Evolutionary conservation across 2,797 vertebrate species (phyloP), one percentile per base, ranked within the genome.

Genomic region (Betta splendens): DNA sequence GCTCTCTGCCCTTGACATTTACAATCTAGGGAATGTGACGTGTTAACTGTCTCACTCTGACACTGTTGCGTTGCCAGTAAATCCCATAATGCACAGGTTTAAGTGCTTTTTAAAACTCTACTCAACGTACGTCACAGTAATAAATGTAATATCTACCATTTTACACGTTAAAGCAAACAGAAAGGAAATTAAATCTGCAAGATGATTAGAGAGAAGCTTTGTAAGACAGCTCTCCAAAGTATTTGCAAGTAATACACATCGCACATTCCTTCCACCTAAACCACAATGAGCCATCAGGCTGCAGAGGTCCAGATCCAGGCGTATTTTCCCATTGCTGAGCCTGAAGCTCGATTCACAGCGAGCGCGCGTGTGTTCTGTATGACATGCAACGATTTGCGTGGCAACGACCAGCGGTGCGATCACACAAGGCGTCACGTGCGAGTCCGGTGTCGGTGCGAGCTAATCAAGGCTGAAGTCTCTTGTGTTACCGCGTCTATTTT

Each of bases 231-330:
- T 54, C 43, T 54, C 48, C 15, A 16, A 57, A 65, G 66, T 73
- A 76, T 77, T 75, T 74, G 66, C 71, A 72, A 80, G 79, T 80
- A 74, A 67, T 64, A 73, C 72, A 73, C 84, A 80, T 84, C 72
- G 70, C 71, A 82, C 75, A 79, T 85, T 81, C 83, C 80, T 85
- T 71, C 68, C 63, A 37, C 58, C 64, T 36, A 83, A 83, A 80
- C 79, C 78, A 69, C 80, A 73, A 51, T 85, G 76, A 84, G 75
- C 72, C 72, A 77, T 53, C 31, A 29, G 47, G 71, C 70, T 50
- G 52, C 64, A 42, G 58, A 55, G 65, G 29, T 57, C 52, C 66
- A 33, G 67, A 73, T 72, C 66, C 53, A n/a, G n/a, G n/a, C n/a
- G 45, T 63, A 81, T 77, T 81, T 85, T 85, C 75, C 79, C 84